A percentile compares a stretch with the other conserved stretches of the same genome.
Evolutionary conservation across 2,797 vertebrate species (phyloP).

Genomic region (Alcedo quadribrachys): DNA sequence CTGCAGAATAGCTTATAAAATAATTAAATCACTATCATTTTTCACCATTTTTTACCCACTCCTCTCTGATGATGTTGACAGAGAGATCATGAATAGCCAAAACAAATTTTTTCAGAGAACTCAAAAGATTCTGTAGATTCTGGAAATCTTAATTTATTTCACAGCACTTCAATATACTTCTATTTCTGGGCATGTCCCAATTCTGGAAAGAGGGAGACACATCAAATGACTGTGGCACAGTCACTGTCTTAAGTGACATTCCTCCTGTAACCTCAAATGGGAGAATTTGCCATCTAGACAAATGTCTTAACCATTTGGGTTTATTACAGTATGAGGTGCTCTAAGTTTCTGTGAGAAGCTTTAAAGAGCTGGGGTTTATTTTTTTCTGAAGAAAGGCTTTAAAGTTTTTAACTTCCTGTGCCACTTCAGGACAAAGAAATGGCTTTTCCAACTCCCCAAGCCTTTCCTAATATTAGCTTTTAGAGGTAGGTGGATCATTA

Average conservation of each 20-base stretch:
- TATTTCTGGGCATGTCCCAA: neutral
- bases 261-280: neutral
- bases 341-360: neutral
- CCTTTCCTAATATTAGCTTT: conserved; percentile 11
- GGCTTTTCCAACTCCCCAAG: neutral
- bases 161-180: neutral
- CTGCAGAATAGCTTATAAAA: neutral
- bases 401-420: neutral
- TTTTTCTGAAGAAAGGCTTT: neutral
- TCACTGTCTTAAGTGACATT: neutral
- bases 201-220: neutral
- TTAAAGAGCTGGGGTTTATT: neutral
- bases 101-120: neutral
- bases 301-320: neutral
- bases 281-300: neutral
- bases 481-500: neutral
- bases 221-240: neutral
- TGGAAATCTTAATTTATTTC: neutral
- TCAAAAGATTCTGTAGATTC: neutral
- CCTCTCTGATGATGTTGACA: neutral
- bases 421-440: conserved; percentile 18
- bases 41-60: neutral
- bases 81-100: neutral
- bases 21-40: neutral
- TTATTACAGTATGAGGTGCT: neutral